phyloP scores from a whole-genome alignment of 2,888 invertebrate species.

The Machimus atricapillus region DNA sequence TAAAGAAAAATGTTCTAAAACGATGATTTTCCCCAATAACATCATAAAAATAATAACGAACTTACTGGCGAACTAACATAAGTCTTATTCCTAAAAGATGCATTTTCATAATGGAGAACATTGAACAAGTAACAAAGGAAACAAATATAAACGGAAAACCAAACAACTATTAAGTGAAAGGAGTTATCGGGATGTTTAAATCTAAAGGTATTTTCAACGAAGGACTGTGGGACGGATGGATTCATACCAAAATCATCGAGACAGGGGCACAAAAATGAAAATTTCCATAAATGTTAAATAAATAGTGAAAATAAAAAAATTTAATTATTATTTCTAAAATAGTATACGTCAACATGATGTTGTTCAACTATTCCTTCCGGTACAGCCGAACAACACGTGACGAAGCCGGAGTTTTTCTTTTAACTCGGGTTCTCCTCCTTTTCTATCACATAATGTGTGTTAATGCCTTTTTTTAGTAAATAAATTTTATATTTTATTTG shows the following conservation, averaged over 20 bases:
- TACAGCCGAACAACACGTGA: not conserved
- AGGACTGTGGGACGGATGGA: slow-evolving; percentile 8
- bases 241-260: slow-evolving; percentile 26
- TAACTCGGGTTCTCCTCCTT: not conserved
- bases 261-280: slow-evolving; percentile 41
- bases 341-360: not conserved
- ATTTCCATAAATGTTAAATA: slow-evolving; percentile 20
- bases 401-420: not conserved
- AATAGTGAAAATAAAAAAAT: not conserved
- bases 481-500: not conserved
- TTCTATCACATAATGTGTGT: not conserved
- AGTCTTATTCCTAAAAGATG: slow-evolving; percentile 14
- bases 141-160: not conserved
- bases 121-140: slow-evolving; percentile 36
- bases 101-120: slow-evolving; percentile 14
- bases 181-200: not conserved
- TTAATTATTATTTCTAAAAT: not conserved
- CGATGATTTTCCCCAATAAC: not conserved
- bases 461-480: not conserved
- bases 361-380: not conserved
- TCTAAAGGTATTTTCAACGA: slow-evolving; percentile 6
- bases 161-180: not conserved
- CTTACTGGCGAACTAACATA: not conserved
- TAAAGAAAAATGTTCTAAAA: not conserved
- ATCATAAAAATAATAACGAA: not conserved